Conservation (phyloP, 2,797 vertebrate genomes). For the Ceryle rudis region DNA sequence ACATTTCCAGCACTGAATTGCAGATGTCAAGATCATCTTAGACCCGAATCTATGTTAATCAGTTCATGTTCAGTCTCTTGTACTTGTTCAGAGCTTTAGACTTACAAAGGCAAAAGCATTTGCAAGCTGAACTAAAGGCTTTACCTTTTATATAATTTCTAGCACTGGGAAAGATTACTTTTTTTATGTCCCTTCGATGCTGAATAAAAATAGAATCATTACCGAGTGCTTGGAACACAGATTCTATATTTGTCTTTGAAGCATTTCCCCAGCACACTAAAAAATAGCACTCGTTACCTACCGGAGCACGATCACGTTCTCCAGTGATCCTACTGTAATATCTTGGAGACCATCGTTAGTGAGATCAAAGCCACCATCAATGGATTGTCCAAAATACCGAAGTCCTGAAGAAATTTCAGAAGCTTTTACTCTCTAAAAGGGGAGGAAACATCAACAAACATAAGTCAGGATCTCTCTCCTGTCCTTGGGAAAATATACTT, state of each 20-base stretch:
- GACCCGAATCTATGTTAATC: neutral
- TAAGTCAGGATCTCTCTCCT: neutral
- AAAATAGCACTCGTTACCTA: slow-evolving; percentile 54
- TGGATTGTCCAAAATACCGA: slow-evolving; percentile 78
- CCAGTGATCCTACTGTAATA: slow-evolving; percentile 71
- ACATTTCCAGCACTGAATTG: neutral
- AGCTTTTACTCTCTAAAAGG: slow-evolving; percentile 75
- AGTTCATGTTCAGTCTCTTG: neutral
- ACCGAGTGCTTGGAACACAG: slow-evolving; percentile 17
- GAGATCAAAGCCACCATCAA: slow-evolving; percentile 69
- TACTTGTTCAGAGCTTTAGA: neutral
- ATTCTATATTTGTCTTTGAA: slow-evolving; percentile 23
- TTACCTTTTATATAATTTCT: neutral
- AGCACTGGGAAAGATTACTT: neutral
- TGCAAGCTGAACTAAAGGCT: neutral
- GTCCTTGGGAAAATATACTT: neutral
- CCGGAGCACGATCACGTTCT: slow-evolving; percentile 73
- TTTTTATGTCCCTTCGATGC: neutral
- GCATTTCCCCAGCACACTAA: neutral
- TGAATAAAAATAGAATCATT: slow-evolving; percentile 53
- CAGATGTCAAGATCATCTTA: neutral
- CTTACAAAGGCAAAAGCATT: neutral
- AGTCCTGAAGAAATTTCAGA: slow-evolving; percentile 63
- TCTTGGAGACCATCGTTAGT: slow-evolving; percentile 47
- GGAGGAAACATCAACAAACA: neutral